Conservation (phyloP, 1,140 invertebrate species). For the Neodiprion fabricii region DNA sequence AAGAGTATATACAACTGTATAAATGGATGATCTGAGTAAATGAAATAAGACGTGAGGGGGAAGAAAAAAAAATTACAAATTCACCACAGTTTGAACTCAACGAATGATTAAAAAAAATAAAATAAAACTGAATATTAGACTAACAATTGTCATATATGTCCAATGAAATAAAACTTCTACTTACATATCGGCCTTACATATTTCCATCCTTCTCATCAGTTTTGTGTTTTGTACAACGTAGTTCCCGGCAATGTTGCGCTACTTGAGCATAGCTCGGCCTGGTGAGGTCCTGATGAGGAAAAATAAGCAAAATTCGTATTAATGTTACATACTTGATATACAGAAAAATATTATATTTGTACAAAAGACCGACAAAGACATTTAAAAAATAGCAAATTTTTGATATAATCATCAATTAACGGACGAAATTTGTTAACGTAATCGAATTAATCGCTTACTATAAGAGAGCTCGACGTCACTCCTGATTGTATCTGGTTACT, state of each 20-base stretch:
- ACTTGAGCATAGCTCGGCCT: constrained; percentile 85
- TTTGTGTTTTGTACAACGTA: constrained; percentile 63
- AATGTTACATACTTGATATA: not conserved
- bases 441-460: constrained; percentile 47
- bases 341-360: constrained; percentile 19
- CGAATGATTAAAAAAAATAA: constrained; percentile 24
- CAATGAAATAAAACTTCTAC: constrained; percentile 18
- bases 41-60: too few relatives aligned
- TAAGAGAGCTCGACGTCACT: constrained; percentile 51
- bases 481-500: constrained; percentile 56
- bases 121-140: not conserved
- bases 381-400: constrained; percentile 6
- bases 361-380: constrained; percentile 26
- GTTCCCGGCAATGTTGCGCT: constrained; percentile 75
- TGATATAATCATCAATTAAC: not conserved
- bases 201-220: constrained; percentile 58
- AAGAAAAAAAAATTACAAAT: too few relatives aligned
- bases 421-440: not conserved
- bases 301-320: constrained; percentile 7
- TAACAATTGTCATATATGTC: not conserved
- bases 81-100: not conserved
- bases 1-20: constrained; percentile 39
- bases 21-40: not conserved
- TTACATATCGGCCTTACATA: constrained; percentile 54
- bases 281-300: constrained; percentile 58